phyloP scores from a whole-genome alignment of 2,113 vertebrate genomes.

The Pteronura brasiliensis region DNA sequence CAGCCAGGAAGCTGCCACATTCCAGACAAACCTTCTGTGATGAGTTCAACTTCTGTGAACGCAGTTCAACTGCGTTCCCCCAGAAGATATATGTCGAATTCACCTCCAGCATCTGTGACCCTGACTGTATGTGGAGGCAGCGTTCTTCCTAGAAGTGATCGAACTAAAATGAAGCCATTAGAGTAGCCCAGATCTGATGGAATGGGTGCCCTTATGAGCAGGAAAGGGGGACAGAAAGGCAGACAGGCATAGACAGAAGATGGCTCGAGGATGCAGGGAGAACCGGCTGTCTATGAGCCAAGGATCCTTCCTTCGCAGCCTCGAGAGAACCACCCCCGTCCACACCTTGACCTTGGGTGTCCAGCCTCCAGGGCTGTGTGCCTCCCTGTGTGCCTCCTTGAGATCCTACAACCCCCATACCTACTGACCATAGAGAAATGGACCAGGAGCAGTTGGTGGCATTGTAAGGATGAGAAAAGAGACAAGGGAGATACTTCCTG shows the following conservation, averaged over 20 bases:
- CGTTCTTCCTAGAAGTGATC: neutral
- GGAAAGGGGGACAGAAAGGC: neutral
- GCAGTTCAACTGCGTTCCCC: rapidly evolving
- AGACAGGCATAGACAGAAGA: neutral
- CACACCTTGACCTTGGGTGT: rapidly evolving
- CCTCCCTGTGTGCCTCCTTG: neutral
- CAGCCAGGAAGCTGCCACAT: rapidly evolving
- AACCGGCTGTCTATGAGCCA: rapidly evolving
- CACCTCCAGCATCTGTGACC: neutral
- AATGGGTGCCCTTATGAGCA: neutral
- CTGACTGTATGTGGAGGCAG: neutral
- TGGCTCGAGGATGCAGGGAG: rapidly evolving
- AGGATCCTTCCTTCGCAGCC: neutral
- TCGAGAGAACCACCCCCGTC: rapidly evolving
- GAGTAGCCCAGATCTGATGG: neutral
- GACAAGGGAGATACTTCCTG: rapidly evolving
- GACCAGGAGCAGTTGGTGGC: neutral
- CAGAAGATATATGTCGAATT: neutral
- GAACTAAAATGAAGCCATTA: neutral
- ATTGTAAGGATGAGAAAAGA: neutral
- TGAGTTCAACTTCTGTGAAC: rapidly evolving
- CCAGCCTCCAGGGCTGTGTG: neutral
- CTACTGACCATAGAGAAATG: no score
- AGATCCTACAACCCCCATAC: neutral
- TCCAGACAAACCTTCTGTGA: neutral